Percentiles rank a stretch among this genome's conserved stretches.
Evolutionary conservation across 2,888 invertebrate genomes (phyloP).

Genomic region (Campoplex nolae): DNA sequence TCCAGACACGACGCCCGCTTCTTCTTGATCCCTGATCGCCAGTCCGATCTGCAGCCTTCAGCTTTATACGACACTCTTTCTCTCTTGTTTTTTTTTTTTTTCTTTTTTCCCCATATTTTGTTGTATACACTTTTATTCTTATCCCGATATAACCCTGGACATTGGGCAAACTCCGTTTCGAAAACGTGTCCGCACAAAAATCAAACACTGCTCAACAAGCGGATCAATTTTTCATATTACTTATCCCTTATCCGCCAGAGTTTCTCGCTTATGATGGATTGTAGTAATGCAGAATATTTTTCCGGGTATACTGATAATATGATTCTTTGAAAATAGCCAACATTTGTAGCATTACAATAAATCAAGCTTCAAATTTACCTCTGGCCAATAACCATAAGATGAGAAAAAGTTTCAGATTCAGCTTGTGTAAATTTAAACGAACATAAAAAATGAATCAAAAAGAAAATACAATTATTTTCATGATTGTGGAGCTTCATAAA

Average conservation of each 20-base stretch:
- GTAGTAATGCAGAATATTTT: neutral
- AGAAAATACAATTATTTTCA: neutral
- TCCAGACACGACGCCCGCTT: constrained; percentile 65
- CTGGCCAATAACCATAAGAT: neutral
- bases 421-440: neutral
- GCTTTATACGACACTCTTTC: constrained; percentile 33
- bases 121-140: constrained; percentile 50
- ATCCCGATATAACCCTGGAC: constrained; percentile 57
- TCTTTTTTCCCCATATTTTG: constrained; percentile 43
- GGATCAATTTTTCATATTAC: constrained; percentile 59
- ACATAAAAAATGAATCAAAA: neutral
- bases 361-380: neutral
- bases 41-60: constrained; percentile 60
- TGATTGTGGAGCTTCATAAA: neutral
- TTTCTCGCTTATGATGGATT: neutral
- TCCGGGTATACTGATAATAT: neutral
- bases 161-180: constrained; percentile 40
- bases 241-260: constrained; percentile 7
- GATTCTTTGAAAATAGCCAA: neutral
- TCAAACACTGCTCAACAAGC: constrained; percentile 40
- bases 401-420: neutral
- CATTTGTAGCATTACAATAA: neutral
- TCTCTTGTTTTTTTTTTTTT: constrained; percentile 22
- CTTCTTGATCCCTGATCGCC: constrained; percentile 67
- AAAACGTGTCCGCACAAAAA: constrained; percentile 60